Percentiles rank a stretch among this genome's conserved stretches.
Conservation (phyloP, 2,888 invertebrate genomes). For the Trachelus troglodyta region DNA sequence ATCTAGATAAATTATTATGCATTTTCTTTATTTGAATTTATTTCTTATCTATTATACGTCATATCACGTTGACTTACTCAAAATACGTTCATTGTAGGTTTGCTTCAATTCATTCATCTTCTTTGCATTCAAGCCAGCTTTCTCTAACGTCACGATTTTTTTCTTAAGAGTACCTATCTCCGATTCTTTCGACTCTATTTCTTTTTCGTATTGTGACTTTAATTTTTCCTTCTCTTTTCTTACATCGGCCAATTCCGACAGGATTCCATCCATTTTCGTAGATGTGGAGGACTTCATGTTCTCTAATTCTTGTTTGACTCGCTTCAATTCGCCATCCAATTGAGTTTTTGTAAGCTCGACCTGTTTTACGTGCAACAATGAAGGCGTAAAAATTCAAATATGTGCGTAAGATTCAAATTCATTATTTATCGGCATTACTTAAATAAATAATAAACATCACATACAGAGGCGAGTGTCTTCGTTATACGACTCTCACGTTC, state of each 20-base stretch:
- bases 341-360: conserved; percentile 70
- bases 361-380: conserved; percentile 55
- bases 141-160: conserved; percentile 77
- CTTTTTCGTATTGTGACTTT: conserved; percentile 77
- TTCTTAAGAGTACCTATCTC: conserved; percentile 82
- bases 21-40: not conserved
- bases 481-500: conserved; percentile 58
- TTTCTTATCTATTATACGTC: not conserved
- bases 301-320: conserved; percentile 71
- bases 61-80: conserved; percentile 71
- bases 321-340: conserved; percentile 72
- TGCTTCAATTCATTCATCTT: conserved; percentile 76
- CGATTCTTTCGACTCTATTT: conserved; percentile 80
- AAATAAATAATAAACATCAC: conserved; percentile 10
- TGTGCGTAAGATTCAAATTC: not conserved
- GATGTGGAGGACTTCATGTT: conserved; percentile 63
- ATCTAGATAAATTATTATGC: conserved; percentile 61
- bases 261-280: conserved; percentile 68
- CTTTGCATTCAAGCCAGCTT: conserved; percentile 73
- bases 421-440: not conserved
- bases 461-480: conserved; percentile 55
- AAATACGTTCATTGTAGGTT: conserved; percentile 75
- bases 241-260: conserved; percentile 68
- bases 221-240: conserved; percentile 74
- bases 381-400: not conserved